Conservation (phyloP, 2,888 invertebrate genomes). For the Morpho achilles region DNA sequence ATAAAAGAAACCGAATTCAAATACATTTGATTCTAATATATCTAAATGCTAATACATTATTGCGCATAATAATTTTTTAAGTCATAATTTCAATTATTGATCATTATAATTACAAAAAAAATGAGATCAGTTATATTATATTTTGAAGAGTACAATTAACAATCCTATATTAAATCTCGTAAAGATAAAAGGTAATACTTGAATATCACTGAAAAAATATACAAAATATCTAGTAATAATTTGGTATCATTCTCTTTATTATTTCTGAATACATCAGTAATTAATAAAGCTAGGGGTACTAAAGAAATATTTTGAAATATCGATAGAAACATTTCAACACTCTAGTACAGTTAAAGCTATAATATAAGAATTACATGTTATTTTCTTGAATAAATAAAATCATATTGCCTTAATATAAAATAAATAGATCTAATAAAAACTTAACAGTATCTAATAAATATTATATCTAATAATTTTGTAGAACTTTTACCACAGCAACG, state of each 20-base stretch:
- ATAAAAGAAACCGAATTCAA: constrained; percentile 37
- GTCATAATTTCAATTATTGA: constrained; percentile 32
- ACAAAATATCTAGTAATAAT: constrained; percentile 36
- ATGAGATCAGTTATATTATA: constrained; percentile 45
- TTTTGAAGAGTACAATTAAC: constrained; percentile 28
- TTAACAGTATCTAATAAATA: constrained; percentile 34
- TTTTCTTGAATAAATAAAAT: constrained; percentile 1
- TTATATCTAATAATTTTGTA: constrained; percentile 31
- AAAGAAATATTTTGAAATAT: constrained; percentile 15
- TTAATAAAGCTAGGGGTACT: constrained; percentile 12
- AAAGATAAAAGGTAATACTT: constrained; percentile 38
- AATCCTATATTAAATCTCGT: constrained; percentile 34
- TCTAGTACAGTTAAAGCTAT: constrained; percentile 20
- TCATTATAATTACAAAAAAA: constrained; percentile 32
- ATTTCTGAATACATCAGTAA: constrained; percentile 17
- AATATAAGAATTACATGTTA: constrained; percentile 10
- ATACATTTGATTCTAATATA: constrained; percentile 36
- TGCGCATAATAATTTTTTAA: constrained; percentile 28
- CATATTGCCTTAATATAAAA: constrained; percentile 7
- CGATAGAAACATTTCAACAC: constrained; percentile 35
- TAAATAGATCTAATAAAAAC: constrained; percentile 35
- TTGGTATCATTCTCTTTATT: constrained; percentile 18
- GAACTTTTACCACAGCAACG: constrained; percentile 54
- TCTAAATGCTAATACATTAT: constrained; percentile 37
- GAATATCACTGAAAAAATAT: constrained; percentile 43